Evolutionary conservation across 1,140 invertebrate species (phyloP), one percentile per base, ranked within the genome.

Genomic region (Bombus huntii): DNA sequence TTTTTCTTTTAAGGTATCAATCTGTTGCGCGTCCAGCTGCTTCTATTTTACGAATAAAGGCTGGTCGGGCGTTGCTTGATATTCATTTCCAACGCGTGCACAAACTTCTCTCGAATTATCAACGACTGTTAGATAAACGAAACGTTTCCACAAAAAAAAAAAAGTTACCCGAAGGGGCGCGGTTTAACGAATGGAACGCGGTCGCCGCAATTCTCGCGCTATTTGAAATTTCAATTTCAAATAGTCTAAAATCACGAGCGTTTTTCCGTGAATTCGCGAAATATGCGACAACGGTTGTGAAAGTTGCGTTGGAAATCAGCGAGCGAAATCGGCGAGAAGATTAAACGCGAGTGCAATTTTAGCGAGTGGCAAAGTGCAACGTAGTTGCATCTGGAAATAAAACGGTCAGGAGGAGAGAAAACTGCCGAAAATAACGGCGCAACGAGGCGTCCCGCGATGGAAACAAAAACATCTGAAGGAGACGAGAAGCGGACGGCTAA

Each of bases 351-450:
- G 47, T 53, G 47, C 47, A 53, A 53, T 53, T 53, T 53, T 22
- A 53, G 47, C 42, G 39, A 70, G 78, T 82, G 25, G 31, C 47
- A 37, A 57, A 81, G 83, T 44, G 68, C 57, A 44, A n/a, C 34
- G 75, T 68, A 22, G 78, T 68, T 42, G 71, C 53, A 59, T 53
- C 66, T 78, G 42, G 39, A 70, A 88, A 88, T 88, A 88, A 88
- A 85, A 85, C 82, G 66, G 73, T 42, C 47, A 68, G 78, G 81
- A 75, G 37, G 34, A 47, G 73, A 37, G 53, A 75, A 81, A 83
- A 86, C 42, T 39, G 65, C 79, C 79, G 70, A 77, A 89, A 89
- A 89, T 89, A 89, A 88, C 88, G 70, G 66, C 68, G 76, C 70
- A 31, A 47, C 39, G 25, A 37, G 47, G n/a, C 79, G 81, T 79